These are phyloP conservation scores for Rousettus madagascariensis DNA, from an alignment of 2,797 vertebrate genomes.

Conservation along the genomic window DNA sequence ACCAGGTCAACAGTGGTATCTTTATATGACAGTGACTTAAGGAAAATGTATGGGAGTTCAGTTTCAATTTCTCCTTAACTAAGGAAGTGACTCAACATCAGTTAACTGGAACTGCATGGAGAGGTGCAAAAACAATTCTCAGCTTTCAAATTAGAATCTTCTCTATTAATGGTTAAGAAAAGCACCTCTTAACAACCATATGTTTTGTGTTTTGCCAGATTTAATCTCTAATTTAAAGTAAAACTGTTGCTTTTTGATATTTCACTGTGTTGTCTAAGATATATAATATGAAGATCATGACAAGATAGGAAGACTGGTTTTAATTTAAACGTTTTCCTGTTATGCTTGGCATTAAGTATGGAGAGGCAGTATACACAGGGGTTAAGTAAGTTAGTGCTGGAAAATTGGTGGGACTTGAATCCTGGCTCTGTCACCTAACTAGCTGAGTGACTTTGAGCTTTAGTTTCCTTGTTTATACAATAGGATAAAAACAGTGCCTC, in stretches of 20 bases:
- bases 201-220: slow-evolving; percentile 44
- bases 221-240: slow-evolving; percentile 37
- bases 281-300: neutral
- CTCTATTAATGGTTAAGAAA: slow-evolving; percentile 10
- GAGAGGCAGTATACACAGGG: neutral
- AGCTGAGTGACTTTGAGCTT: neutral
- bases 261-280: slow-evolving; percentile 32
- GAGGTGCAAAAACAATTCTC: neutral
- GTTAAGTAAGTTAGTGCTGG: neutral
- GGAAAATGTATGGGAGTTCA: slow-evolving; percentile 3
- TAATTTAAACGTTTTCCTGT: neutral
- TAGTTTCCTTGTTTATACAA: neutral
- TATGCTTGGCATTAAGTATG: neutral
- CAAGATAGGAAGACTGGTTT: neutral
- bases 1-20: neutral
- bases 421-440: neutral
- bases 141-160: slow-evolving; percentile 13
- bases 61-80: slow-evolving; percentile 33
- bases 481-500: neutral
- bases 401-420: neutral
- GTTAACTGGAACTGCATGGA: slow-evolving; percentile 21
- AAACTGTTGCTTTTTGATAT: slow-evolving; percentile 42
- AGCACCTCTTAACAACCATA: slow-evolving; percentile 1
- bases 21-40: slow-evolving; percentile 13
- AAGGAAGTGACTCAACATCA: neutral